Evolutionary conservation across 2,797 vertebrate species (phyloP), one percentile per base, ranked within the genome.

Genomic region (Holocentrus rufus): DNA sequence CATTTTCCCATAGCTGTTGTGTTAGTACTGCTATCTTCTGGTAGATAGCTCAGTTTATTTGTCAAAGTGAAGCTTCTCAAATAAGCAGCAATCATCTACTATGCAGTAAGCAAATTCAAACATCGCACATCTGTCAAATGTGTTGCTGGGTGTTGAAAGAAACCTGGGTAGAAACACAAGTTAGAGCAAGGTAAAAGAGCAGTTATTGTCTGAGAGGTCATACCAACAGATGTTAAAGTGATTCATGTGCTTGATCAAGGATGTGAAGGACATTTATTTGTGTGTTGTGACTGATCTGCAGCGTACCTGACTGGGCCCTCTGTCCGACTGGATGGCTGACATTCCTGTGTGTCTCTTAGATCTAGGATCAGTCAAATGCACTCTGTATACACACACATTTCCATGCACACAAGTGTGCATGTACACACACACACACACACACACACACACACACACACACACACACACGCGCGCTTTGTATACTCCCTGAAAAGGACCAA

Each of bases 301-400:
- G 65, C 20, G 22, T 58, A 72, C 31, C 53, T 85, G 74, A 67
- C 68, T 80, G 54, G 53, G 65, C 10, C 47, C 50, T 63, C 50
- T 13, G 50, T 64, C 58, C 77, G 69, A 60, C 46, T 9, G 55
- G 47, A 85, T 74, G 34, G 57, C n/a, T 72, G 39, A 72, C 44
- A 82, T 88, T 88, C 81, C 77, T 71, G 64, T 74, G 61, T 47
- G 78, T 74, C 34, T 73, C 55, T 55, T 20, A 69, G 65, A 71
- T 79, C 70, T 42, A 25, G 42, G 47, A 74, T 81, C 74, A 74
- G 65, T 72, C 56, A 65, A 42, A 77, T 54, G 39, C 11, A 25
- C 61, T 59, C 49, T 13, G 49, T 39, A 14, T 18, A 22, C 27
- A 58, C 36, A 17, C 31, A 58, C 36, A 20, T 18, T 20, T 8